Evolutionary conservation across 2,888 invertebrate species (phyloP), one percentile per base, ranked within the genome.

Genomic region (Dichetophora obliterata): DNA sequence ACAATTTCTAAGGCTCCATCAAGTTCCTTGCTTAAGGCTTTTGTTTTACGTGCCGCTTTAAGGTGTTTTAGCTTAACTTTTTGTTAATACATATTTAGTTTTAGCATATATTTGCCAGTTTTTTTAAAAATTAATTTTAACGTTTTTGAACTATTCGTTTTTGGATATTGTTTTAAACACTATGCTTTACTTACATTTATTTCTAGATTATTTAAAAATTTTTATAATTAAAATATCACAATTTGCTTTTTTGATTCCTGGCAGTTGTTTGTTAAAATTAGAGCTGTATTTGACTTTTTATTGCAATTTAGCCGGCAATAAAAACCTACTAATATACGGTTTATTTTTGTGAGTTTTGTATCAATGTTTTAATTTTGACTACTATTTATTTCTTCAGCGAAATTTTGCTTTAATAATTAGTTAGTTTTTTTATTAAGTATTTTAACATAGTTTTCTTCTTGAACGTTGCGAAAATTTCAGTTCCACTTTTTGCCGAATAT

Each of bases 201-300:
- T 65, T 65, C 24, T 37, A 65, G 37, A 59, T 70, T 73, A 73
- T 50, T n/a, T n/a, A n/a, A n/a, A n/a, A n/a, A n/a, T n/a, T 73
- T 73, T 72, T 73, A 78, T 75, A 59, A 57, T 75, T 77, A 66
- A 76, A 65, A 14, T 68, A 66, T 81, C 83, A 80, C 77, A 78
- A 65, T 75, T 57, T 70, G 37, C 74, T 76, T 69, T 77, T 61
- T 68, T n/a, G n/a, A n/a, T n/a, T 74, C 54, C 71, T 34, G 76
- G 59, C n/a, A 68, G 22, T 78, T 72, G 66, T 54, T 34, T 57
- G 19, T 34, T 59, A 6, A 61, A 63, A 43, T 70, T 54, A 6
- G 31, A 8, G 6, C 14, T 61, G 63, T n/a, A 57, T 79, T 43
- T 2, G 14, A 14, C 8, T 63, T 63, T 63, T 31, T 63, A 31